Percentiles rank a stretch among this genome's conserved stretches.
phyloP scores from a whole-genome alignment of 1,140 invertebrate species.

The Ridgeia piscesae region DNA sequence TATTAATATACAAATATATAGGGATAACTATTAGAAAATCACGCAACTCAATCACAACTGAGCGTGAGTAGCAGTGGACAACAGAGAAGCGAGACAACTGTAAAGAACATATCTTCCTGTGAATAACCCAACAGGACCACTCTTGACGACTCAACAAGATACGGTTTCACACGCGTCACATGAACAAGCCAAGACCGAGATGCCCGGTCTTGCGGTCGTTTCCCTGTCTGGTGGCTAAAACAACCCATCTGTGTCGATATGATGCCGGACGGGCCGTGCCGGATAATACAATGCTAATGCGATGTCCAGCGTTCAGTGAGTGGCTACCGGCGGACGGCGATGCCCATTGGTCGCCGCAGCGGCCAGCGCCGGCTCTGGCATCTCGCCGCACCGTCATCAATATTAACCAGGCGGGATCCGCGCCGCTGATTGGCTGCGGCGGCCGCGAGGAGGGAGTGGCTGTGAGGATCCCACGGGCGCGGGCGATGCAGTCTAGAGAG shows the following conservation, averaged over 20 bases:
- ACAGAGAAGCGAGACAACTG: too few species aligned
- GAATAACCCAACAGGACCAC: too few species aligned
- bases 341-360: background rate
- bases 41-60: too few species aligned
- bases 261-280: background rate
- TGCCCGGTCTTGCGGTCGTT: background rate
- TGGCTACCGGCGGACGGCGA: background rate
- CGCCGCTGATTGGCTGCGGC: background rate
- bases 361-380: background rate
- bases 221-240: background rate
- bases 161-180: background rate
- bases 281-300: background rate
- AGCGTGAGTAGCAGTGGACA: too few species aligned
- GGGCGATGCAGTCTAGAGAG: background rate
- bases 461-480: background rate
- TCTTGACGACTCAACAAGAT: background rate
- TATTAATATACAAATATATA: too few species aligned
- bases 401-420: background rate
- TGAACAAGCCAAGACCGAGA: background rate
- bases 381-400: background rate
- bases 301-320: background rate
- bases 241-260: background rate
- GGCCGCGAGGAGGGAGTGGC: background rate
- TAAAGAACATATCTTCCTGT: too few species aligned
- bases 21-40: too few species aligned